Evolutionary conservation across 2,888 invertebrate genomes (phyloP), one percentile per base, ranked within the genome.

Genomic region (Cantharis lateralis): DNA sequence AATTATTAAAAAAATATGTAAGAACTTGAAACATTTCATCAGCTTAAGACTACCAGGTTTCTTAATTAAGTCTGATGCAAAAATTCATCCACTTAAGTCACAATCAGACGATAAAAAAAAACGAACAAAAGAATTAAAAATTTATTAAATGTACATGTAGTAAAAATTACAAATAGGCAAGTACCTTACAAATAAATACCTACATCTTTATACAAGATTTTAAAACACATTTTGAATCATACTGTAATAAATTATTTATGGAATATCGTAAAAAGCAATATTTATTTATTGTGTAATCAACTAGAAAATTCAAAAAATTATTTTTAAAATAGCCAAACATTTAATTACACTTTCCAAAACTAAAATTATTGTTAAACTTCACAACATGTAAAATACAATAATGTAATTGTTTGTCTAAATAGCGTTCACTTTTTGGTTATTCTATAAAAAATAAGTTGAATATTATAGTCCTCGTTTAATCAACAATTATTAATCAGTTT

Each of bases 21-120:
- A 73, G 26, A 73, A 73, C 73, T 62, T 73, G 69, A 68, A 62
- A 68, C 13, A 69, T 73, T 73, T 73, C 73, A 73, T 73, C 73
- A 73, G 68, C 73, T 64, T n/a, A 48, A n/a, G n/a, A 48, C 20
- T 20, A 66, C 20, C 24, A n/a, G 16, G 16, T 32, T 26, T 61
- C 28, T n/a, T 15, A 20, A 73, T 68, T 69, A 13, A 10, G 26
- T 68, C 68, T 73, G 73, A 73, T 73, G 73, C 69, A 73, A 73
- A 73, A 68, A 32, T 63, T 62, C 28, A 18, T 32, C 7, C 68
- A 68, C 26, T 73, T 73, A 69, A 68, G n/a, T 73, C 73, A 24
- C 7, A 24, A 24, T 24, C 20, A 73, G 61, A 1, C 64, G 7
- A n/a, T 66, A 15, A 66, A 66, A 20, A 66, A 24, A 24, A 66